Conservation (phyloP, 2,113 vertebrate species). For the Thamnophis sirtalis region DNA sequence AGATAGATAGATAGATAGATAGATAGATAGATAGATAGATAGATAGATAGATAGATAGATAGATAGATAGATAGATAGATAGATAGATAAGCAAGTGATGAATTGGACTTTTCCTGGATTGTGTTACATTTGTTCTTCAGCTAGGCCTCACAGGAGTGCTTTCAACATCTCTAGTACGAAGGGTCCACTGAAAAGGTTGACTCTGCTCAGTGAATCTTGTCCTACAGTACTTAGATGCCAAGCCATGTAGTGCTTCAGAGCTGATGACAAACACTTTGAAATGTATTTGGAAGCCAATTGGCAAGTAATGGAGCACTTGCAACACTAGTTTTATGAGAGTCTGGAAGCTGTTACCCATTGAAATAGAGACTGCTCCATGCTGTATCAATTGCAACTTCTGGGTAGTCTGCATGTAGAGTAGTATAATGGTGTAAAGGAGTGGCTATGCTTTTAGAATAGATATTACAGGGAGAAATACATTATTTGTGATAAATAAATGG, state of each 20-base stretch:
- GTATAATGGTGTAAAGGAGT: conserved; percentile 20
- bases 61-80: too few relatives aligned
- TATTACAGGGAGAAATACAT: conserved; percentile 17
- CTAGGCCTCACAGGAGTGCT: background rate
- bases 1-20: too few relatives aligned
- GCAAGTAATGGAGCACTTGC: background rate
- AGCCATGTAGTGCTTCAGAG: background rate
- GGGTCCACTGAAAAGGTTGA: background rate
- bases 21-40: too few relatives aligned
- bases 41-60: too few relatives aligned
- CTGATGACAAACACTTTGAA: background rate
- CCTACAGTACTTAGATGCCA: background rate
- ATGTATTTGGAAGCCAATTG: background rate
- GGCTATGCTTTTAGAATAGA: conserved; percentile 45
- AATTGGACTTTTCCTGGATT: background rate
- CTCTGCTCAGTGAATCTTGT: background rate
- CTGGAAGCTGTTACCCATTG: background rate
- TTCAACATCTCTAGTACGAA: background rate
- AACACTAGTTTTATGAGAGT: background rate
- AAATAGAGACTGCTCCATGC: background rate
- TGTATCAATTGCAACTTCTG: background rate
- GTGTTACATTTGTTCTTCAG: background rate
- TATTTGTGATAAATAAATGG: background rate
- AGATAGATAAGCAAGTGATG: background rate
- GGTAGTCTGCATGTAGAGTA: conserved; percentile 35